Evolutionary conservation across 2,113 vertebrate genomes (phyloP), one percentile per base, ranked within the genome.

Genomic region (Rousettus leschenaultii): DNA sequence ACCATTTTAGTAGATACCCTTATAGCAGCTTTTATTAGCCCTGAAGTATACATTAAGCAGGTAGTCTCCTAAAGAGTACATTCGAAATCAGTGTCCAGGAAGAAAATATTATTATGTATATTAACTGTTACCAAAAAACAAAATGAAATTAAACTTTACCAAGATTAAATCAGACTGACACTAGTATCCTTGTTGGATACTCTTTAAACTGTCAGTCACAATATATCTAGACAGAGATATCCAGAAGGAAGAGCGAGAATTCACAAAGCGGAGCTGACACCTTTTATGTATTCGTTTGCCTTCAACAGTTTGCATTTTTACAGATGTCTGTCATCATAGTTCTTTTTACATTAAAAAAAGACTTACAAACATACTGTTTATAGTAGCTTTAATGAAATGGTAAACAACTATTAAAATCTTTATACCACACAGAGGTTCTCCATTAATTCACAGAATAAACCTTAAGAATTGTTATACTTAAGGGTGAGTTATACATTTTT

Each of bases 321-420:
- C 4, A 78, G 8, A 86, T 55, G 26, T 90, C 61, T 51, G 78
- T 89, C 70, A 63, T n/a, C 48, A 75, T 3, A 77, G 15, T 61
- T 59, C 11, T 51, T 91, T 93, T 70, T 40, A 75, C 28, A 66
- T 38, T 82, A 8, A 15, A 86, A 48, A 9, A 15, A 77, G n/a
- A 70, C 71, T 91, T 70, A 70, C 55, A 89, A 51, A 75, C 6
- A 65, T 28, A 79, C 4, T 70, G 43, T 55, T 85, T 57, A 73
- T 33, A 94, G 9, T 51, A 92, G 90, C 59, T 93, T 86, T 68
- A 85, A 70, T 38, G 9, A 95, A 75, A 59, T 78, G 14, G 63
- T 38, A 95, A 89, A 22, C 55, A 26, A 88, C 38, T 74, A 61
- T 70, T 85, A 92, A 80, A 85, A 89, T 77, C 40, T 86, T 86